phyloP scores from a whole-genome alignment of 2,888 invertebrate genomes.

The Cecidostiba fungosa region DNA sequence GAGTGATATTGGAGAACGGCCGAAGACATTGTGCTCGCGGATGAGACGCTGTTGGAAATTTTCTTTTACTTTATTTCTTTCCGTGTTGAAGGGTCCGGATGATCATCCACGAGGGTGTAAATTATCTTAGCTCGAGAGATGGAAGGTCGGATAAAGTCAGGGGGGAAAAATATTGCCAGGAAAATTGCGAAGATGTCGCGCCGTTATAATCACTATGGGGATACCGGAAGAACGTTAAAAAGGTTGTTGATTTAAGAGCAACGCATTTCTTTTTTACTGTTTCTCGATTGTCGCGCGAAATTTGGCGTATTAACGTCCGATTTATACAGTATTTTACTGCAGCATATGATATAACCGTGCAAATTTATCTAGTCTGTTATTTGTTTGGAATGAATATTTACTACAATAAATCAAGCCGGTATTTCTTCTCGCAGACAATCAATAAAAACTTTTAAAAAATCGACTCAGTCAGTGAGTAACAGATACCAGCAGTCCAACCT shows the following conservation, averaged over 20 bases:
- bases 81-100: not conserved
- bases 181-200: constrained; percentile 3
- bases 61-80: constrained; percentile 12
- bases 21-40: constrained; percentile 10
- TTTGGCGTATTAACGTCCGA: no score
- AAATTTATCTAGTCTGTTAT: no score
- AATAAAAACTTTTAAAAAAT: not conserved
- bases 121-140: constrained; percentile 9
- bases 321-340: no score
- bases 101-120: not conserved
- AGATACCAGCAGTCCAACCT: not conserved
- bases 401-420: no score
- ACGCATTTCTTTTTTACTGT: not conserved
- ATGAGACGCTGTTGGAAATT: constrained; percentile 2
- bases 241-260: not conserved
- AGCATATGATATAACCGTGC: no score
- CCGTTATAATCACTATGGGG: not conserved
- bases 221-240: not conserved
- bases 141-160: not conserved
- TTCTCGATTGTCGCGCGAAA: no score
- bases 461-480: not conserved
- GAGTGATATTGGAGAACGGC: constrained; percentile 26
- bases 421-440: no score
- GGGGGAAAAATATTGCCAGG: not conserved
- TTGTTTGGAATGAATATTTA: no score